These are phyloP conservation scores for Zygothrica quintamaculata DNA, from an alignment of 2,888 invertebrate genomes.

Conservation along the genomic window DNA sequence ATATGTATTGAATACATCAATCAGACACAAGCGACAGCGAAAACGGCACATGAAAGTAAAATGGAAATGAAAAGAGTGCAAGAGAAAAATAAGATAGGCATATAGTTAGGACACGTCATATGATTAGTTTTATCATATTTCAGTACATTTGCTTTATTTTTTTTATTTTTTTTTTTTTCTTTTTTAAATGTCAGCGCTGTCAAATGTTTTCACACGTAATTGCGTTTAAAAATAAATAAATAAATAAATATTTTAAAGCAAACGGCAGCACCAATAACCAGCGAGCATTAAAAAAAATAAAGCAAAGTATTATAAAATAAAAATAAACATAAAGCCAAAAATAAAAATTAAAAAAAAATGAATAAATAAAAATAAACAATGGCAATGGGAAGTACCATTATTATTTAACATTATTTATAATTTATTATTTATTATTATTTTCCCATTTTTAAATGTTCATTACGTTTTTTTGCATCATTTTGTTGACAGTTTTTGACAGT, in stretches of 20 bases:
- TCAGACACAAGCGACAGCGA: slow-evolving; percentile 38
- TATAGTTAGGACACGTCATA: slow-evolving; percentile 42
- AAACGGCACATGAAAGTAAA: slow-evolving; percentile 59
- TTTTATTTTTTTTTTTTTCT: slow-evolving; percentile 28
- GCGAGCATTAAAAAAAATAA: slow-evolving; percentile 16
- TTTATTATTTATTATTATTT: too few species aligned
- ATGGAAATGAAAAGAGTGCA: slow-evolving; percentile 17
- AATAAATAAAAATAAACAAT: too few species aligned
- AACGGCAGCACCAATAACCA: slow-evolving; percentile 12
- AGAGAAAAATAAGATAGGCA: slow-evolving; percentile 28
- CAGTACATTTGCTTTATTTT: slow-evolving; percentile 31
- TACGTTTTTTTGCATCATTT: too few species aligned
- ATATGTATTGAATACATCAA: slow-evolving; percentile 71
- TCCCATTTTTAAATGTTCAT: too few species aligned
- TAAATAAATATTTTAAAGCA: slow-evolving; percentile 12
- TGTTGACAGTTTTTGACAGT: too few species aligned
- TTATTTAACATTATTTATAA: too few species aligned
- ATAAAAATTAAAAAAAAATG: too few species aligned
- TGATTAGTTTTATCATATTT: slow-evolving; percentile 72
- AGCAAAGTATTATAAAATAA: slow-evolving; percentile 17
- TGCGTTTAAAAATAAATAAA: slow-evolving; percentile 76
- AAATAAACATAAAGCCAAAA: slow-evolving; percentile 32
- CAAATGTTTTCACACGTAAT: slow-evolving; percentile 60
- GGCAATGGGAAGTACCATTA: too few species aligned
- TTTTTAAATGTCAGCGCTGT: slow-evolving; percentile 60